Evolutionary conservation across 64 coral and sea anemone species (phyloP), one percentile per base, ranked within the genome.

Genomic region (Platygyra sinensis): DNA sequence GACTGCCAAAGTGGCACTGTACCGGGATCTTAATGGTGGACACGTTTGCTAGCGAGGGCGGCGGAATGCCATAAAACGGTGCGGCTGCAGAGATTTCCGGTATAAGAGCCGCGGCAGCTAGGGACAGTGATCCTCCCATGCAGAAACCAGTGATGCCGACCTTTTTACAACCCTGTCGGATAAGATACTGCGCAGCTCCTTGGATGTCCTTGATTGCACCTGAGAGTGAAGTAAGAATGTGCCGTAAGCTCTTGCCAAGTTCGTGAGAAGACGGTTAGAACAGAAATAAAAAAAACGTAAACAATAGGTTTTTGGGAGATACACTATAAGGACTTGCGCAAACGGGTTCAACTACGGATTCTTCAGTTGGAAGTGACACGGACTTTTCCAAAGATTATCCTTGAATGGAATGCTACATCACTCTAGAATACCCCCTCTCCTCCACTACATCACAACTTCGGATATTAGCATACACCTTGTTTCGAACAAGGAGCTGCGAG

Each of bases 111-210:
- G 94, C 94, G 2, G 94, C 83, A 10, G 94, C 94, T 8, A 95
- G 57, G 4, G 75, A 81, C 0, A 95, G 52, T 9, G 94, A 72
- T 0, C 94, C 94, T 17, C 94, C 94, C 94, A 95, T 95, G 64
- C 94, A 95, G 84, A 95, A 95, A 8, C 94, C 94, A 0, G 94
- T 95, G 14, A 95, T 72, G 25, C 94, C 94, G 16, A 95, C 89
- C 54, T 95, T 95, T 15, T 79, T 91, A 59, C 94, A 95, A 17
- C 94, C 94, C 38, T 74, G 62, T 11, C 67, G 52, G 16, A 95
- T 83, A 20, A 95, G 78, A 30, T 65, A 95, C 32, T 80, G 49
- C 14, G 94, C 89, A 10, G 94, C 94, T 9, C 88, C 93, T 60
- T 74, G 22, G 42, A 93, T 93, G 24, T 93, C 91, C 73, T 93